phyloP scores from a whole-genome alignment of 2,113 vertebrate genomes.

The Lycaon pictus region DNA sequence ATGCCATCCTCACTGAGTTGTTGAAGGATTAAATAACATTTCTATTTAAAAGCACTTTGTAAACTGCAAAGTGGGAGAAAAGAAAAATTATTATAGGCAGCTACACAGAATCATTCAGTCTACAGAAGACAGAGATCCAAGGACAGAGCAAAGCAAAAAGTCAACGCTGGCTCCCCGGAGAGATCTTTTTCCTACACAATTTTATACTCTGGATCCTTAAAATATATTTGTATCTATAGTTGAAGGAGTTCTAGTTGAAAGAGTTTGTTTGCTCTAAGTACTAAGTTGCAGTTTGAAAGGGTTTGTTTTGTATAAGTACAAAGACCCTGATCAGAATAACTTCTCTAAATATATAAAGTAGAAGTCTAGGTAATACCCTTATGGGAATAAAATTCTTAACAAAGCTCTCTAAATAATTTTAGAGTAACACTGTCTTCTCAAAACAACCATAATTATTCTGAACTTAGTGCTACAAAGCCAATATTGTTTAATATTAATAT shows the following conservation, averaged over 20 bases:
- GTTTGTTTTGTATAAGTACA: neutral
- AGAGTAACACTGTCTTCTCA: neutral
- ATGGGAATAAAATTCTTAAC: neutral
- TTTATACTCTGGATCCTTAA: neutral
- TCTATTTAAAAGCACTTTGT: neutral
- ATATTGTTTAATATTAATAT: neutral
- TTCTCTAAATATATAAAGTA: neutral
- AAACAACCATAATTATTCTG: neutral
- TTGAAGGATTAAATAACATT: neutral
- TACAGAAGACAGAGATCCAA: neutral
- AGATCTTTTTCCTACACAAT: neutral
- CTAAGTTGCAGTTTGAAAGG: neutral
- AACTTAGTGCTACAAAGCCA: neutral
- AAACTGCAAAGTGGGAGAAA: neutral
- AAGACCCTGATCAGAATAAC: neutral
- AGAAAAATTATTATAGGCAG: neutral
- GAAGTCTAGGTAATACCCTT: neutral
- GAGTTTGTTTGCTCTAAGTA: neutral
- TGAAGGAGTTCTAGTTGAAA: neutral
- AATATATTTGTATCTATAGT: neutral
- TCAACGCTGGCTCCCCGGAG: neutral
- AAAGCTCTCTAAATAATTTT: neutral
- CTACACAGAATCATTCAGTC: neutral
- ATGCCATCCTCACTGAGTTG: neutral
- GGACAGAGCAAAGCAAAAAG: neutral